Conservation (phyloP, 2,888 invertebrate species). For the Hyles lineata region DNA sequence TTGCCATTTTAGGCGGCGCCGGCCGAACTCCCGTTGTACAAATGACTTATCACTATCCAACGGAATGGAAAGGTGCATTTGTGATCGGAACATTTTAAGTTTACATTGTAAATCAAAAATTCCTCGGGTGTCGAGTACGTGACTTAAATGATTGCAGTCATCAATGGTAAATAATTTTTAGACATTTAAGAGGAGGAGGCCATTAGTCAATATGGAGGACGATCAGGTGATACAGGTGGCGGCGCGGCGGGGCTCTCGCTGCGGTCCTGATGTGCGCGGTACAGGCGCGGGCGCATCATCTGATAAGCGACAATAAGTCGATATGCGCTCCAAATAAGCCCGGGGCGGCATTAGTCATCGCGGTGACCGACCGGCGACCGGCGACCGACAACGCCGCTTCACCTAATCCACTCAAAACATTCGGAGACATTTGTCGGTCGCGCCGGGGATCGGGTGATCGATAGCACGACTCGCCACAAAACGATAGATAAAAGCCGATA, state of each 20-base stretch:
- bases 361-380: conserved; percentile 63
- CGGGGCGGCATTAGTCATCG: conserved; percentile 73
- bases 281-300: conserved; percentile 64
- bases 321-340: conserved; percentile 80
- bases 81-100: conserved; percentile 60
- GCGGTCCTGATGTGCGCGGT: conserved; percentile 44
- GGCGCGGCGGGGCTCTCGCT: conserved; percentile 36
- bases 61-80: conserved; percentile 60
- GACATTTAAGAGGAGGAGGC: conserved; percentile 67
- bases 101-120: conserved; percentile 71
- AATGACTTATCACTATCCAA: conserved; percentile 5
- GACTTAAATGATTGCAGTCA: conserved; percentile 76
- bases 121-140: conserved; percentile 70
- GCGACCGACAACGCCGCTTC: conserved; percentile 70
- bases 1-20: not conserved
- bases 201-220: conserved; percentile 66
- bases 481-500: conserved; percentile 84
- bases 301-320: conserved; percentile 81
- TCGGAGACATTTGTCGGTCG: conserved; percentile 82
- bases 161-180: conserved; percentile 74
- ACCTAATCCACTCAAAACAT: conserved; percentile 84
- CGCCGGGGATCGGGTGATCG: conserved; percentile 78
- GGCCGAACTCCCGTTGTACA: not conserved
- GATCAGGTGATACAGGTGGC: conserved; percentile 51
- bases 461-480: conserved; percentile 82